phyloP scores from a whole-genome alignment of 2,888 invertebrate species.

The Watsonalla cultraria region DNA sequence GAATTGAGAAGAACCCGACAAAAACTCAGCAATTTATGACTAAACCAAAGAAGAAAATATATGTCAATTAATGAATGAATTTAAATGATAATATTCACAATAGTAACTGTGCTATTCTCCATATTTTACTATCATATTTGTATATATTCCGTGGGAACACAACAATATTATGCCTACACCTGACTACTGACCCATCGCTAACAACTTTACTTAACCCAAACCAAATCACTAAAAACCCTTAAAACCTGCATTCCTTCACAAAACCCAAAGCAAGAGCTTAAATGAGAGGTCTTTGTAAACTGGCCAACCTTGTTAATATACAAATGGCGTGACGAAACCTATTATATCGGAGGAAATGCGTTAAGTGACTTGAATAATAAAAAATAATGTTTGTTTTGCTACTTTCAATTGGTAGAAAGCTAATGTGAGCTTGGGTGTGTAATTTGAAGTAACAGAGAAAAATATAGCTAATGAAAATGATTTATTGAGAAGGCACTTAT shows the following conservation, averaged over 20 bases:
- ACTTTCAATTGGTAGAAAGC: constrained; percentile 20
- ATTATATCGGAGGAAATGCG: constrained; percentile 30
- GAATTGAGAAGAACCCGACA: too few relatives aligned
- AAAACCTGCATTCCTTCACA: not conserved
- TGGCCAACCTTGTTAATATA: constrained; percentile 29
- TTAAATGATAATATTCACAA: too few relatives aligned
- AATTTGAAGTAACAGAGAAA: constrained; percentile 3
- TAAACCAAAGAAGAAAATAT: too few relatives aligned
- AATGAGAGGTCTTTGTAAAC: constrained; percentile 14
- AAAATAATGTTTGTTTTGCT: constrained; percentile 34
- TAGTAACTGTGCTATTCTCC: too few relatives aligned
- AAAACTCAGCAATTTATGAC: too few relatives aligned
- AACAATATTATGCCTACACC: not conserved
- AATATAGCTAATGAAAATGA: not conserved
- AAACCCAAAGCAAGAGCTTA: constrained; percentile 5
- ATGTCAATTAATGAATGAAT: too few relatives aligned
- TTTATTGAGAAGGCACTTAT: too few relatives aligned
- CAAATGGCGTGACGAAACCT: constrained; percentile 34
- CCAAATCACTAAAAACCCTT: constrained; percentile 6
- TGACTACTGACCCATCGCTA: too few relatives aligned
- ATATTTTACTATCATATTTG: not conserved
- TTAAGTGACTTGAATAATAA: constrained; percentile 24
- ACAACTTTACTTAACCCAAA: not conserved
- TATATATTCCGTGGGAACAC: not conserved
- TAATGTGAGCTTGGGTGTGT: constrained; percentile 3